Conservation (phyloP, 2,797 vertebrate species). For the Catharus ustulatus region DNA sequence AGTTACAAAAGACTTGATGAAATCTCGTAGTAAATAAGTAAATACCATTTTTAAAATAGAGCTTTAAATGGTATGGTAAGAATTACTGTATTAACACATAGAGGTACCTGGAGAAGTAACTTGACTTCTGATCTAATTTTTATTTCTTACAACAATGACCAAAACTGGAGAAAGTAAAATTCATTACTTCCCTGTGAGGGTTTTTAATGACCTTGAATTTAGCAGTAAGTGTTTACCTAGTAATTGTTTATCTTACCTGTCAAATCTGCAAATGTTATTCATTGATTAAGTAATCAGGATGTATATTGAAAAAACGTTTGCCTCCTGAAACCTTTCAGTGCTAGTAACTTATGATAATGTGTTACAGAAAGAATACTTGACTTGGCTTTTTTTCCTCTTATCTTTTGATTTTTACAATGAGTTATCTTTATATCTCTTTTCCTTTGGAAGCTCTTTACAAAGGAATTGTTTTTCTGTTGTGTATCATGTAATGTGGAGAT, state of each 20-base stretch:
- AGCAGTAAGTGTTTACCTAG: background rate
- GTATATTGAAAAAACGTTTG: background rate
- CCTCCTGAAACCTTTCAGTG: background rate
- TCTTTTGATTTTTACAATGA: background rate
- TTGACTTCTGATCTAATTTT: background rate
- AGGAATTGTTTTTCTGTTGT: background rate
- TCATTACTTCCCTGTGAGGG: background rate
- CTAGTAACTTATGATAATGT: background rate
- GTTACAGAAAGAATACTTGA: background rate
- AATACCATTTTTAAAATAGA: background rate
- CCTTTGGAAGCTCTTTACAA: background rate
- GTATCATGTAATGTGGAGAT: background rate
- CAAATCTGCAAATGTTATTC: background rate
- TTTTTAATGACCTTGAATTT: conserved; percentile 4
- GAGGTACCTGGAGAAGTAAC: background rate
- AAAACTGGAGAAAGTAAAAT: background rate
- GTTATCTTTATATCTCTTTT: background rate
- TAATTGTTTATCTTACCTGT: background rate
- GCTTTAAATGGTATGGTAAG: background rate
- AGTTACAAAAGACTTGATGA: background rate
- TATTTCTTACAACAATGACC: background rate
- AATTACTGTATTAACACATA: background rate
- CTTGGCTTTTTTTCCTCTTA: background rate
- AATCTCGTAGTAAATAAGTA: background rate
- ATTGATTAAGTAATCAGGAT: background rate